Percentiles rank a stretch among this genome's conserved stretches.
Evolutionary conservation across 2,113 vertebrate genomes (phyloP).

Genomic region (Porphyrio hochstetteri): DNA sequence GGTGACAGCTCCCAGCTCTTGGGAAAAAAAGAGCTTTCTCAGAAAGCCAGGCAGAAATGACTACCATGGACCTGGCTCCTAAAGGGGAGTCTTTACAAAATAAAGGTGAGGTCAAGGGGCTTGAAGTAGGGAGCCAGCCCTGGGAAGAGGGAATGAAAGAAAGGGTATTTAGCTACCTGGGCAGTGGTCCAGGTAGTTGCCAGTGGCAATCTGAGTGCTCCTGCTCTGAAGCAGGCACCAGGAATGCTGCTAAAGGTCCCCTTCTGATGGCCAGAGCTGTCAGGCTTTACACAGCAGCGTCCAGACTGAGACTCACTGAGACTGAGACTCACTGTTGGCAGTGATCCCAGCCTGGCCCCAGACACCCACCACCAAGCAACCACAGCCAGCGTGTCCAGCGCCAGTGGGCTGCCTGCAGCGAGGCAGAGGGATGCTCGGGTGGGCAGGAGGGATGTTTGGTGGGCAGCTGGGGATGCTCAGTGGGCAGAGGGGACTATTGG

Average conservation of each 20-base stretch:
- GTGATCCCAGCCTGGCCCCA: neutral
- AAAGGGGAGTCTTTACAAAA: neutral
- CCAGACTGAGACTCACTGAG: neutral
- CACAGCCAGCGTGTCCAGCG: neutral
- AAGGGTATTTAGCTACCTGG: neutral
- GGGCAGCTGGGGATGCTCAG: no score
- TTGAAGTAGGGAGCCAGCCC: neutral
- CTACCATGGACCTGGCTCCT: no score
- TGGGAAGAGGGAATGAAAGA: neutral
- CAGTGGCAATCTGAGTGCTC: fast-evolving
- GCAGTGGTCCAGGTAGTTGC: no score
- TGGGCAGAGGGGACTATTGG: no score
- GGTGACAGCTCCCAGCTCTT: neutral
- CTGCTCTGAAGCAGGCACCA: neutral
- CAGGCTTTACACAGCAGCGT: neutral
- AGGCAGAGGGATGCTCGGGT: neutral
- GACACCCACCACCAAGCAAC: neutral
- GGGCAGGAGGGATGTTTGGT: neutral
- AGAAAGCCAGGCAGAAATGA: neutral
- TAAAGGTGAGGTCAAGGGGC: neutral
- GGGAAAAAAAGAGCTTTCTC: neutral
- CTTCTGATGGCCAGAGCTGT: neutral
- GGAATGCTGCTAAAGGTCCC: neutral
- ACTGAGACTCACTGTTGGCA: fast-evolving
- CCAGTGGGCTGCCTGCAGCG: neutral